Percentiles rank a stretch among this genome's conserved stretches.
phyloP scores from a whole-genome alignment of 2,888 invertebrate species.

The Ormyrus thymus region DNA sequence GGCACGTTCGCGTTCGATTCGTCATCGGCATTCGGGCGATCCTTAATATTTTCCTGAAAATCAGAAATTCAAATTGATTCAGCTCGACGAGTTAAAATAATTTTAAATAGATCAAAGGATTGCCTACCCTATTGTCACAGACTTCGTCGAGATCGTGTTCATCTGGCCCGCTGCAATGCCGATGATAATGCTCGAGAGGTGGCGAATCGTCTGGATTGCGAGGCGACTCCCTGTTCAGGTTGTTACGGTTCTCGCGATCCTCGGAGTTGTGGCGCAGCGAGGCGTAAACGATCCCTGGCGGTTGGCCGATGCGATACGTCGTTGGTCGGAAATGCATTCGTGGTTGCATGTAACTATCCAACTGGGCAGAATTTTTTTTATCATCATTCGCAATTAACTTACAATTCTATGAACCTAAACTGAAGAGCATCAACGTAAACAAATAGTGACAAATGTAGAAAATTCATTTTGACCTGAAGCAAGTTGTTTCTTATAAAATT shows the following conservation, averaged over 20 bases:
- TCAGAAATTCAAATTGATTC: background rate
- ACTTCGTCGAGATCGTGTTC: constrained; percentile 40
- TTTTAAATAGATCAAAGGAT: background rate
- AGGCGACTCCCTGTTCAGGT: constrained; percentile 10
- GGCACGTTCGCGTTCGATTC: constrained; percentile 43
- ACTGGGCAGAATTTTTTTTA: constrained; percentile 56
- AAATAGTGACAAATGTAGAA: too few relatives aligned
- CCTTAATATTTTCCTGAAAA: background rate
- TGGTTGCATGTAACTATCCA: constrained; percentile 72
- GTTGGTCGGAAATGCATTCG: constrained; percentile 65
- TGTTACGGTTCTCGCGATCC: constrained; percentile 61
- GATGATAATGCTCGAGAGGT: constrained; percentile 39
- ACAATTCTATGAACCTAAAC: background rate
- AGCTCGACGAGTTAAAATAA: too few relatives aligned
- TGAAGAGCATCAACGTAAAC: background rate
- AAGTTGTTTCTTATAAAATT: too few relatives aligned
- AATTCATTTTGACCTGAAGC: too few relatives aligned
- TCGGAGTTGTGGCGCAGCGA: constrained; percentile 63
- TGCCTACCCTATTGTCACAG: constrained; percentile 44
- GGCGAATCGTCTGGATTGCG: constrained; percentile 13
- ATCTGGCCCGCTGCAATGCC: constrained; percentile 33
- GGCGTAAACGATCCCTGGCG: constrained; percentile 65
- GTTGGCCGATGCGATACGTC: constrained; percentile 64
- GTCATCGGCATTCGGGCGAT: background rate
- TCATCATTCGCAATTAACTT: background rate